Conservation (phyloP, 2,113 vertebrate genomes). For the Oncorhynchus nerka region DNA sequence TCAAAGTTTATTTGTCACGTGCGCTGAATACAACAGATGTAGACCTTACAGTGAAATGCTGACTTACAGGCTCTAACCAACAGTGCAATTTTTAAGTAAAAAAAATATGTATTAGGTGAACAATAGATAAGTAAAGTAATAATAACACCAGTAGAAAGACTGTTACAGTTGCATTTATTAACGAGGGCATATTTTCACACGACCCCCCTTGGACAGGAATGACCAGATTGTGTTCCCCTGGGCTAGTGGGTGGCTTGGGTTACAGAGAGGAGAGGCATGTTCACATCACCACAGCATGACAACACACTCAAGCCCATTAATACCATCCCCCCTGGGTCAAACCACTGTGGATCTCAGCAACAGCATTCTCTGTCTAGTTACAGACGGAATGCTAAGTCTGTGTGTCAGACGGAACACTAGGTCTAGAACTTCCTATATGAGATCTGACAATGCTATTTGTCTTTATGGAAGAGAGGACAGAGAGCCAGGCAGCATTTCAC, state of each 20-base stretch:
- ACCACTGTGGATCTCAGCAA: too few relatives aligned
- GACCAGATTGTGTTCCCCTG: constrained; percentile 31
- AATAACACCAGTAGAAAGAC: not conserved
- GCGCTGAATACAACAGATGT: too few relatives aligned
- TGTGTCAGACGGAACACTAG: not conserved
- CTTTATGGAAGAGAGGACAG: not conserved
- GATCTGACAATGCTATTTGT: not conserved
- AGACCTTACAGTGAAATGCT: too few relatives aligned
- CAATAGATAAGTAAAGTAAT: too few relatives aligned
- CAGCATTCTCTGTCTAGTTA: too few relatives aligned
- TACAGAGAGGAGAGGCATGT: constrained; percentile 27
- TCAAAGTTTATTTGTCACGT: too few relatives aligned
- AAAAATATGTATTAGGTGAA: too few relatives aligned
- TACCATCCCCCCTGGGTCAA: too few relatives aligned
- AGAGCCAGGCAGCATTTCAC: not conserved
- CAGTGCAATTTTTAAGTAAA: too few relatives aligned
- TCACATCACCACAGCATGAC: constrained; percentile 24
- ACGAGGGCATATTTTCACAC: constrained; percentile 28
- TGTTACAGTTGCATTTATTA: constrained; percentile 39
- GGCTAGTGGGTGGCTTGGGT: constrained; percentile 42
- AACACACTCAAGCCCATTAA: not conserved
- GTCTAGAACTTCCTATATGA: not conserved
- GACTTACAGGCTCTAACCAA: too few relatives aligned
- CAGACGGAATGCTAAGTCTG: not conserved
- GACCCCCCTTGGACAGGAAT: constrained; percentile 17